phyloP scores from a whole-genome alignment of 2,797 vertebrate species.

The Xenentodon cancila region DNA sequence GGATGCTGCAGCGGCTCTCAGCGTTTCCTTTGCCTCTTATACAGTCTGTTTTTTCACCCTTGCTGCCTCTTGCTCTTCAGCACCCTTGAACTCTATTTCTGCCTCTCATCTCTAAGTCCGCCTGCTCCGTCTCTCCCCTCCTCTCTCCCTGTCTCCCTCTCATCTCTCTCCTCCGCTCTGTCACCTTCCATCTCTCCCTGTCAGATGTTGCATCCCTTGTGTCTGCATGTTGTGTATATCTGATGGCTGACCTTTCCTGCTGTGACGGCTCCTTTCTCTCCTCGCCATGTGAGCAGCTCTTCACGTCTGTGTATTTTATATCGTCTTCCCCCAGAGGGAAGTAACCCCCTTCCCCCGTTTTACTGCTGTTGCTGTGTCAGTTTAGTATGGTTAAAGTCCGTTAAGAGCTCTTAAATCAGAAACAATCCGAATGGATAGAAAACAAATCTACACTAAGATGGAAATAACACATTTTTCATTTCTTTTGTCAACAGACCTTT shows the following conservation, averaged over 20 bases:
- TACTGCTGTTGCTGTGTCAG: slow-evolving; percentile 56
- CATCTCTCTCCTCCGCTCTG: slow-evolving; percentile 45
- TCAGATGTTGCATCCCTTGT: slow-evolving; percentile 69
- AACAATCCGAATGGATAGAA: neutral
- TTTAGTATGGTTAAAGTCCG: slow-evolving; percentile 38
- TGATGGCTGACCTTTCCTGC: slow-evolving; percentile 83
- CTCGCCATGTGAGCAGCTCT: slow-evolving; percentile 40
- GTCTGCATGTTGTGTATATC: slow-evolving; percentile 72
- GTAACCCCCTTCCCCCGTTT: slow-evolving; percentile 29
- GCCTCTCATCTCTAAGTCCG: slow-evolving; percentile 52
- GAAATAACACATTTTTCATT: too few species aligned
- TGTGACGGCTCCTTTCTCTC: slow-evolving; percentile 82
- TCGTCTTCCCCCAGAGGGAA: slow-evolving; percentile 43
- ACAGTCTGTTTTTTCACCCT: slow-evolving; percentile 63
- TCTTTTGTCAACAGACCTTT: too few species aligned
- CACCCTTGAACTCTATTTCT: slow-evolving; percentile 76
- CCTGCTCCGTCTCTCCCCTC: slow-evolving; percentile 19
- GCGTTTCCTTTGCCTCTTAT: slow-evolving; percentile 69
- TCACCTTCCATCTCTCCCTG: slow-evolving; percentile 70
- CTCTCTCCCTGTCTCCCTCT: slow-evolving; percentile 12
- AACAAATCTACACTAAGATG: too few species aligned
- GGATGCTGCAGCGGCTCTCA: slow-evolving; percentile 43
- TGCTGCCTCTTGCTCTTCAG: slow-evolving; percentile 50
- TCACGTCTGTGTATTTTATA: slow-evolving; percentile 58
- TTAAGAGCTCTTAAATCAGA: slow-evolving; percentile 1